phyloP scores from a whole-genome alignment of 2,888 invertebrate species.

The Galeopsomyia nigrocyanea region DNA sequence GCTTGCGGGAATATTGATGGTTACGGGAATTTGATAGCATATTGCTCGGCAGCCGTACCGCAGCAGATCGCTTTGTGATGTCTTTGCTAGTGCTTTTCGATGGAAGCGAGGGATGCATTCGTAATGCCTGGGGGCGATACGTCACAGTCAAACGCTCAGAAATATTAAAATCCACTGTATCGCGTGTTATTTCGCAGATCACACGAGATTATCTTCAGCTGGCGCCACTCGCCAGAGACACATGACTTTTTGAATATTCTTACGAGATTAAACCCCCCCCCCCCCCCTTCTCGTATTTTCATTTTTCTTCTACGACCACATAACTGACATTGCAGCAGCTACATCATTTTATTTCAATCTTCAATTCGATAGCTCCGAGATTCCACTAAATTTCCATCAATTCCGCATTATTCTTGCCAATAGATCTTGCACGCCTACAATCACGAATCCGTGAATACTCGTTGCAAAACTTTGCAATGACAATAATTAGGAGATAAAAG shows the following conservation, averaged over 20 bases:
- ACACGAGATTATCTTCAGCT: slow-evolving; percentile 38
- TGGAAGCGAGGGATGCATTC: slow-evolving; percentile 54
- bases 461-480: too few species aligned
- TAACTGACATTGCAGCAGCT: too few species aligned
- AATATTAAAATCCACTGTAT: slow-evolving; percentile 40
- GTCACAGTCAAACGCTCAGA: slow-evolving; percentile 53
- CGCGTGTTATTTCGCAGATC: slow-evolving; percentile 36
- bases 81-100: slow-evolving; percentile 65
- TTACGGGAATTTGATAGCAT: slow-evolving; percentile 69
- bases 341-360: too few species aligned
- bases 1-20: slow-evolving; percentile 67
- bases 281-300: too few species aligned
- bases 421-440: too few species aligned
- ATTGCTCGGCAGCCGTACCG: slow-evolving; percentile 63
- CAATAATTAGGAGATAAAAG: neutral
- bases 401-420: too few species aligned
- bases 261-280: neutral
- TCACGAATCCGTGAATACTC: too few species aligned
- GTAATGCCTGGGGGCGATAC: slow-evolving; percentile 54
- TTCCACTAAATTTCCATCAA: too few species aligned
- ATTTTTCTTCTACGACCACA: too few species aligned
- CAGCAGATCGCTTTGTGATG: slow-evolving; percentile 66
- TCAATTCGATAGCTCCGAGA: too few species aligned
- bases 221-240: slow-evolving; percentile 1
- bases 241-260: slow-evolving; percentile 9